These are phyloP conservation scores for Mactromeris polynyma DNA, from an alignment of 2,888 invertebrate species.

Conservation along the genomic window DNA sequence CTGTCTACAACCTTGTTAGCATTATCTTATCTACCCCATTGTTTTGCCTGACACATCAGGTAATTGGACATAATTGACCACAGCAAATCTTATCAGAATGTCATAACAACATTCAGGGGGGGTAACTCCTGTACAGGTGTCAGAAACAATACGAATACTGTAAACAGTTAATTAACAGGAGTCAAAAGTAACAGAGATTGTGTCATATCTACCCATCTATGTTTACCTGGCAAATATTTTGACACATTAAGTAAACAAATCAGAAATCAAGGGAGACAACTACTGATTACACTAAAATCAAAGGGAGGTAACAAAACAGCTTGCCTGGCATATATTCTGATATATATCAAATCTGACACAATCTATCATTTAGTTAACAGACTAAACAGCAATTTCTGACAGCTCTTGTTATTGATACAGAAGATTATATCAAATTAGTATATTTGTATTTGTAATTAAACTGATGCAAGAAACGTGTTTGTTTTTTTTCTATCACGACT, in stretches of 20 bases:
- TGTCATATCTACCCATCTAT: slow-evolving; percentile 35
- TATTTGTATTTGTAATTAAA: neutral
- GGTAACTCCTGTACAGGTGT: slow-evolving; percentile 2
- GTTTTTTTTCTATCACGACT: neutral
- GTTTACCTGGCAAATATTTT: slow-evolving; percentile 31
- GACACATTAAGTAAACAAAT: slow-evolving; percentile 20
- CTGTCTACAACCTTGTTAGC: slow-evolving; percentile 5
- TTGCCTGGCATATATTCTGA: neutral
- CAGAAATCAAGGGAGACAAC: slow-evolving; percentile 3
- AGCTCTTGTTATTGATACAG: slow-evolving; percentile 20
- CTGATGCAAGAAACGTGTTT: neutral
- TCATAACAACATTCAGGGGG: slow-evolving; percentile 21
- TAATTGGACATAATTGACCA: slow-evolving; percentile 9
- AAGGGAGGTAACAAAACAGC: neutral
- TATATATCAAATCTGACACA: neutral
- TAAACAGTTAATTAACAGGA: neutral
- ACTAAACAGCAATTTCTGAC: slow-evolving; percentile 32
- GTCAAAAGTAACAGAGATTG: neutral
- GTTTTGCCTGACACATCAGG: neutral
- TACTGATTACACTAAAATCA: neutral
- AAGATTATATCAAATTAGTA: slow-evolving; percentile 4
- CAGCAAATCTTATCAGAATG: neutral
- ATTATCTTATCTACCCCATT: slow-evolving; percentile 7
- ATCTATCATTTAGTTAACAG: slow-evolving; percentile 17
- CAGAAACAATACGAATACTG: slow-evolving; percentile 3